Base-by-base conservation (phyloP, 2,113 vertebrate species). In the Benitochromis conjunctus region DNA sequence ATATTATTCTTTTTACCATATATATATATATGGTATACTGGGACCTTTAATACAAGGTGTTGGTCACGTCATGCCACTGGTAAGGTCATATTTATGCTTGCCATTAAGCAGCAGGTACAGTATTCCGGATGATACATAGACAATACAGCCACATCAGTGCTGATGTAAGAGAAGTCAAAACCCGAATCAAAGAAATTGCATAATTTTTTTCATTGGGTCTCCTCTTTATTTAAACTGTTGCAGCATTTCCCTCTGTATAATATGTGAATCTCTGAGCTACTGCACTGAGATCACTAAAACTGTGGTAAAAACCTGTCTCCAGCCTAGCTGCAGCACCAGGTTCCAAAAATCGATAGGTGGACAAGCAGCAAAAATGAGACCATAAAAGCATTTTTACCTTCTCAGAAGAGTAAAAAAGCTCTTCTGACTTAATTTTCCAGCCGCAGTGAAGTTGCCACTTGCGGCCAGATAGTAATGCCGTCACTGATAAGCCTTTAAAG, bases 31-130 rank as follows among this genome's bases (percentile, higher is more conserved):
- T 56, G 1, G 56, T 58, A 58, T 58, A 58, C 57, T 58, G 26
- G 26, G 57, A 7, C 26, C 5, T 58, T 58, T 58, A 31, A 31
- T 31, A 9, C 26, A 18, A 9, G 5, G 57, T 58, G 57, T 60
- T 60, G 2, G 2, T 31, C 3, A 1, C 0, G 0, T 29, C 26
- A 31, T 60, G 29, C 14, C 29, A 4, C 8, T 60, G 14, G 57
- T 60, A 34, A 19, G 57, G 57, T 60, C 57, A 60, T 60, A 60
- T 60, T 60, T 60, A 60, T 31, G 26, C 26, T 31, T 60, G 57
- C 57, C 14, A 60, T 60, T 60, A 60, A 31, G 57, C 26, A 60
- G 26, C 57, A 31, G 26, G 57, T 31, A 31, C 57, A 60, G 26
- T 31, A 60, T 31, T 60, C 57, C 18, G 14, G 31, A 60, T 60